These are phyloP conservation scores for Eulithis testata DNA, from an alignment of 2,888 invertebrate genomes.

Conservation along the genomic window DNA sequence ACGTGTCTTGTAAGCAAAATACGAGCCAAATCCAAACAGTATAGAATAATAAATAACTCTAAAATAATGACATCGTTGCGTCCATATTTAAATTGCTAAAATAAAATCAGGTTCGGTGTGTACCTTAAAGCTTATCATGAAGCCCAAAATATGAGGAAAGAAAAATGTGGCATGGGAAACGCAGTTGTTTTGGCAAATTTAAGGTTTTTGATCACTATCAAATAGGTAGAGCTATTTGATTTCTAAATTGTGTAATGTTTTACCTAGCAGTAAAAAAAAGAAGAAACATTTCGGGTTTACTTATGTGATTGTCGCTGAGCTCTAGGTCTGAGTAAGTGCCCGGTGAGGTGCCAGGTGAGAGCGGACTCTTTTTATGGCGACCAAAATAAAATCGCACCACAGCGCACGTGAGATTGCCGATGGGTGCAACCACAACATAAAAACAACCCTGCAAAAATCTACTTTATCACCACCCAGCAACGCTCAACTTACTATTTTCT, in stretches of 20 bases:
- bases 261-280: no score
- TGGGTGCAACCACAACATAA: slow-evolving; percentile 61
- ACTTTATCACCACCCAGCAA: slow-evolving; percentile 48
- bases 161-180: no score
- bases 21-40: slow-evolving; percentile 43
- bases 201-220: no score
- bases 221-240: no score
- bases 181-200: no score
- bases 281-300: neutral
- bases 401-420: slow-evolving; percentile 56
- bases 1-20: slow-evolving; percentile 73
- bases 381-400: slow-evolving; percentile 68
- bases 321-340: slow-evolving; percentile 48
- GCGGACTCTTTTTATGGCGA: slow-evolving; percentile 65
- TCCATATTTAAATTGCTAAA: no score
- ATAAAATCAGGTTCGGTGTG: no score
- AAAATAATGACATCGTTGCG: neutral
- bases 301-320: neutral
- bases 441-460: slow-evolving; percentile 44
- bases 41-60: neutral
- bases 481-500: slow-evolving; percentile 46
- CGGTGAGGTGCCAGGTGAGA: slow-evolving; percentile 66
- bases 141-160: no score
- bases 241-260: no score
- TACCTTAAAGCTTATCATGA: no score